A percentile compares a stretch with the other conserved stretches of the same genome.
These are phyloP conservation scores for Trachemys scripta DNA, from an alignment of 2,113 vertebrate genomes.

Conservation along the genomic window DNA sequence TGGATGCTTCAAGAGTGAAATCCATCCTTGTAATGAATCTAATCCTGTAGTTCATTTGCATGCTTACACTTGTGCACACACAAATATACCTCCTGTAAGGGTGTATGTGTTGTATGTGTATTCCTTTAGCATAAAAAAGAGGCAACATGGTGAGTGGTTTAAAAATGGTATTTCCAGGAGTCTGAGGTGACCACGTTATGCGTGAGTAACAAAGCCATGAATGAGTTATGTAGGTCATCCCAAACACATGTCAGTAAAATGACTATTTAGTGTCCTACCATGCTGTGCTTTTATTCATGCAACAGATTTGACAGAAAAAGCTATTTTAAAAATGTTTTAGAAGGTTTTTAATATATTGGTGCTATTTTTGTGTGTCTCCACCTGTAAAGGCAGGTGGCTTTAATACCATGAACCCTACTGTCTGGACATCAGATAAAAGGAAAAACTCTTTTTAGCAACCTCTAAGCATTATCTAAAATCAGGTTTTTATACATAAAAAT, in stretches of 20 bases:
- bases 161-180: not conserved
- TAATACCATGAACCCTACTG: no score
- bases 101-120: fast-evolving
- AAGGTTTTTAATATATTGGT: fast-evolving
- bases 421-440: not conserved
- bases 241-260: not conserved
- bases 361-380: not conserved
- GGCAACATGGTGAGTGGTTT: fast-evolving
- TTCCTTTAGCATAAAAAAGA: fast-evolving
- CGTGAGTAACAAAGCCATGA: not conserved
- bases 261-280: not conserved
- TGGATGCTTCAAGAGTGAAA: not conserved
- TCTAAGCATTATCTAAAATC: not conserved
- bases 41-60: not conserved
- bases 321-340: fast-evolving
- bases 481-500: not conserved
- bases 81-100: not conserved
- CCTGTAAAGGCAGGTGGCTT: not conserved
- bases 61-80: fast-evolving
- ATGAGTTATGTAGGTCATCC: not conserved
- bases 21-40: not conserved
- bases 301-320: fast-evolving
- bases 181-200: not conserved
- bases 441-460: not conserved
- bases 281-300: fast-evolving